Evolutionary conservation across 2,797 vertebrate species (phyloP), one percentile per base, ranked within the genome.

Genomic region (Neosilurus hyrtlii): DNA sequence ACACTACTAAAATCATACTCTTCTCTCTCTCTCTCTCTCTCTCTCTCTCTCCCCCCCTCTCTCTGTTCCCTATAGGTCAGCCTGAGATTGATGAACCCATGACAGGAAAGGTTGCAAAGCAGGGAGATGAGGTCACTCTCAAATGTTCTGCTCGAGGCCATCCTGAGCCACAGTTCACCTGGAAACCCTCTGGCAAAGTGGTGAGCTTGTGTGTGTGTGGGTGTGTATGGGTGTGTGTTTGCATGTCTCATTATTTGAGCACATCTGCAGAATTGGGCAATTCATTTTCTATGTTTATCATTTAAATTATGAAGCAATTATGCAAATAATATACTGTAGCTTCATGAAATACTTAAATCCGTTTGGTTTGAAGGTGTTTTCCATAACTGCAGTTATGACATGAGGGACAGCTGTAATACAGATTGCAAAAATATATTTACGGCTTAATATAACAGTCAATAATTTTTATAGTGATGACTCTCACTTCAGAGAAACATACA

Each of bases 151-250:
- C 94, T 62, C 89, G 89, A 0, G 95, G 96, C 20, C 84, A 86
- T 78, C 96, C 96, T 0, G 67, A 87, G 43, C 96, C 96, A 51
- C 93, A 95, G 90, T 94, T 97, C 82, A 94, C 52, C 83, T 97
- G 96, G 96, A 95, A 62, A 79, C 93, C 93, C 5, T 57, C 90
- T 75, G 95, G 95, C 6, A 92, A 92, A 89, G 87, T 94, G 89
- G 96, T 97, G 90, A 59, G 79, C 82, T 78, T 81, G 10, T 82
- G 82, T 84, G 84, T 84, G 52, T 75, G 37, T 70, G 56, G 43
- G 68, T 81, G 79, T 81, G 71, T 85, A 49, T 56, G 63, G 73
- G 78, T 63, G 59, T 84, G 63, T 37, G 56, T 67, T 56, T 66
- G 51, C 6, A 52, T 18, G 61, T 30, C 15, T 74, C 51, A 20